Evolutionary conservation across 2,888 invertebrate species (phyloP).

Genomic region (Caenorhabditis auriculariae): DNA sequence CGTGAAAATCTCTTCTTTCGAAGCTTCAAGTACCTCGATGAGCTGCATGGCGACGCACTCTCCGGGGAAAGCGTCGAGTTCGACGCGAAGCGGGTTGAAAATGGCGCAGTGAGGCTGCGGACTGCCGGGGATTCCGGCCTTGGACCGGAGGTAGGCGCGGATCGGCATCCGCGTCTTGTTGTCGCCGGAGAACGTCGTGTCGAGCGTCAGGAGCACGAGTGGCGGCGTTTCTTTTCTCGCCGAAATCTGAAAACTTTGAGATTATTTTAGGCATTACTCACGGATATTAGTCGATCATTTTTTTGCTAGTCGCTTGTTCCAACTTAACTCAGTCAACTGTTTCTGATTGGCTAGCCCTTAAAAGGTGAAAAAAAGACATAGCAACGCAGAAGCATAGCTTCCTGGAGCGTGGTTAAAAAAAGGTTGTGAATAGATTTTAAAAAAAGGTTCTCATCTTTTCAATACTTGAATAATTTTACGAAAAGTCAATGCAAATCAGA

Average conservation of each 20-base stretch:
- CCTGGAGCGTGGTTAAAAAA: no score
- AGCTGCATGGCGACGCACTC: slow-evolving; percentile 72
- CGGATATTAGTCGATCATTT: no score
- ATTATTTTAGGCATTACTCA: neutral
- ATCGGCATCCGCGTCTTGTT: slow-evolving; percentile 83
- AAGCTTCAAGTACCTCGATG: slow-evolving; percentile 33
- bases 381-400: no score
- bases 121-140: slow-evolving; percentile 88
- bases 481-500: no score
- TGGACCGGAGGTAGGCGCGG: slow-evolving; percentile 88
- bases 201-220: slow-evolving; percentile 85
- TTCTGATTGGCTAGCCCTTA: no score
- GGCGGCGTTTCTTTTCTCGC: slow-evolving; percentile 54
- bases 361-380: no score
- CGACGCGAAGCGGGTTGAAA: slow-evolving; percentile 90
- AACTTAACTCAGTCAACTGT: no score
- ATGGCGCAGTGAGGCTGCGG: slow-evolving; percentile 81
- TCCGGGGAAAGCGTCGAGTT: slow-evolving; percentile 85
- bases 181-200: slow-evolving; percentile 73
- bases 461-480: no score
- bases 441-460: no score
- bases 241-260: slow-evolving; percentile 13
- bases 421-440: no score
- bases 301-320: no score
- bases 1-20: neutral